Conservation (phyloP, 2,113 vertebrate genomes). For the Danio rerio region GRCz12tu NC_133184.1:49562501-49563000, state of each 20-base stretch:
- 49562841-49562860: constrained; percentile 47
- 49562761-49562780: constrained; percentile 32
- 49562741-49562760: constrained; percentile 27
- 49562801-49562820: constrained; percentile 31
- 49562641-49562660: background rate
- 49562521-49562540: background rate
- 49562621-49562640: background rate
- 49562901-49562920: constrained; percentile 8
- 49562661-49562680: background rate
- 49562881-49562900: background rate
- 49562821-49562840: constrained; percentile 28
- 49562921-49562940: constrained; percentile 36
- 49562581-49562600: background rate
- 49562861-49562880: constrained; percentile 31
- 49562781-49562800: constrained; percentile 51
- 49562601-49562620: background rate
- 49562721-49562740: constrained; percentile 12
- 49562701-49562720: background rate
- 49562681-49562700: background rate
- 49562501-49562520: too few species aligned
- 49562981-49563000: constrained; percentile 12
- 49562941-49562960: constrained; percentile 36
- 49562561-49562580: background rate
- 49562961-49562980: constrained; percentile 11
- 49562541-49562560: background rate